Percentiles rank a stretch among this genome's conserved stretches.
These are phyloP conservation scores for Selenia dentaria DNA, from an alignment of 2,888 invertebrate genomes.

Conservation along the genomic window DNA sequence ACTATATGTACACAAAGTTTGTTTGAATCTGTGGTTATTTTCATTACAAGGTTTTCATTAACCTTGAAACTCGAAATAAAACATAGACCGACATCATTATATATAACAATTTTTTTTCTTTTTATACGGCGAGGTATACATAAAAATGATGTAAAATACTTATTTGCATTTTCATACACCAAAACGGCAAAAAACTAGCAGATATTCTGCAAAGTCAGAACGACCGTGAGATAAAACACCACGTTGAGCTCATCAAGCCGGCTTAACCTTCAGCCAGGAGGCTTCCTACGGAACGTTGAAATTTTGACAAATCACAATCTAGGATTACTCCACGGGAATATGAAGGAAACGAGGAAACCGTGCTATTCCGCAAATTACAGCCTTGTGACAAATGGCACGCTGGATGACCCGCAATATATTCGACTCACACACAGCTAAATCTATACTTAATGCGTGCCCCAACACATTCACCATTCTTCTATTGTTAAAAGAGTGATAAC, in stretches of 20 bases:
- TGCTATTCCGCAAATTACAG: constrained; percentile 68
- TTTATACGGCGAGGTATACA: constrained; percentile 3
- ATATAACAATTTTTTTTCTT: too few species aligned
- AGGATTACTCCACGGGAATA: constrained; percentile 66
- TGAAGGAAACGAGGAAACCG: constrained; percentile 57
- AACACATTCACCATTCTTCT: constrained; percentile 12
- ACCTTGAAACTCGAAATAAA: too few species aligned
- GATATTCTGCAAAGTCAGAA: constrained; percentile 29
- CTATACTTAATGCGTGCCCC: constrained; percentile 16
- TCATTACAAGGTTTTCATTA: too few species aligned
- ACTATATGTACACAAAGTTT: too few species aligned
- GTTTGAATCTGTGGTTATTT: too few species aligned
- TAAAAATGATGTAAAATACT: constrained; percentile 18
- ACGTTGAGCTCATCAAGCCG: constrained; percentile 56
- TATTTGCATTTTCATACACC: constrained; percentile 11
- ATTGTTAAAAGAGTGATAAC: constrained; percentile 25
- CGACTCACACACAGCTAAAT: constrained; percentile 20
- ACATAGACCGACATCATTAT: too few species aligned
- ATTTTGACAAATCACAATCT: constrained; percentile 71
- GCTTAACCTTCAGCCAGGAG: constrained; percentile 45
- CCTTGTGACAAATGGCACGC: constrained; percentile 59
- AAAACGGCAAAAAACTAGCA: constrained; percentile 21
- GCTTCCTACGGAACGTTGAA: constrained; percentile 55
- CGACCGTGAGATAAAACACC: constrained; percentile 51
- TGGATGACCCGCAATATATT: constrained; percentile 58